These are phyloP conservation scores for Plecturocebus donacophilus DNA, from an alignment of 2,113 vertebrate species.

Conservation along the genomic window DNA sequence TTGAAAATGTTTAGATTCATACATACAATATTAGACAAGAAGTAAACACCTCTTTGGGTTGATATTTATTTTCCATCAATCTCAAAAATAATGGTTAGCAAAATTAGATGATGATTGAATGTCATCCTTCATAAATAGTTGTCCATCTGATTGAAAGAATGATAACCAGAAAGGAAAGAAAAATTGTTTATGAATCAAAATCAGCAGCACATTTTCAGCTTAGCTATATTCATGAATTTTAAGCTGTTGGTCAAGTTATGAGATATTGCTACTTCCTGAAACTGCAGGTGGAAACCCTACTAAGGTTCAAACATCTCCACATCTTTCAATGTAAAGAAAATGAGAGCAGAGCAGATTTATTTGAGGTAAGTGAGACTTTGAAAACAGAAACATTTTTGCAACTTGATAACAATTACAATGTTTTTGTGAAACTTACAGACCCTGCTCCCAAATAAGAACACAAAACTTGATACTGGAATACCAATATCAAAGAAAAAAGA, in stretches of 20 bases:
- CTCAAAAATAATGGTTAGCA: neutral
- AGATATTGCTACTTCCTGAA: neutral
- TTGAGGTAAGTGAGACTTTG: neutral
- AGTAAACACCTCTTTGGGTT: neutral
- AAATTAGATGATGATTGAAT: neutral
- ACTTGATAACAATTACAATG: neutral
- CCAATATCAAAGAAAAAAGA: neutral
- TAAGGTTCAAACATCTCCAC: neutral
- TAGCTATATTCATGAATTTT: neutral
- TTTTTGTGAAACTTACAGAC: slow-evolving; percentile 12
- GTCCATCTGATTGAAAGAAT: neutral
- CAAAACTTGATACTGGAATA: neutral
- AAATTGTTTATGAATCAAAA: neutral
- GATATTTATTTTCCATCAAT: neutral
- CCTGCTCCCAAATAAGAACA: neutral
- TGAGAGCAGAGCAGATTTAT: neutral
- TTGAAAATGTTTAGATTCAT: neutral
- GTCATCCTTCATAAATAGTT: neutral
- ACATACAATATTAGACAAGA: neutral
- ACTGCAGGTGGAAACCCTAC: neutral
- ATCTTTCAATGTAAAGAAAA: neutral
- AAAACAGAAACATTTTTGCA: neutral
- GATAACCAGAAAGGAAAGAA: neutral
- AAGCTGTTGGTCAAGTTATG: neutral
- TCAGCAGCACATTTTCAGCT: neutral